A percentile compares a stretch with the other conserved stretches of the same genome.
These are phyloP conservation scores for Armadillidium nasatum DNA, from an alignment of 1,140 invertebrate genomes.

Conservation along the genomic window DNA sequence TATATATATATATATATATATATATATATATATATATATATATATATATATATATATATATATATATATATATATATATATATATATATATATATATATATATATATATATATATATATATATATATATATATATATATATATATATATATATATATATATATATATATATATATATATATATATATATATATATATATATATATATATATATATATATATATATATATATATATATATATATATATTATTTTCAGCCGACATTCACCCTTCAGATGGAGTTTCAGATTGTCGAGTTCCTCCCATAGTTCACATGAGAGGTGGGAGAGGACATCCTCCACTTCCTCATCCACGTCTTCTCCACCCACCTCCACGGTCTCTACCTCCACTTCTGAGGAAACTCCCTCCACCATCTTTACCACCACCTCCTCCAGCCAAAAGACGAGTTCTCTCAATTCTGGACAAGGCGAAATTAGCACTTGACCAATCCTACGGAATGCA, in stretches of 20 bases:
- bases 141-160: too few relatives aligned
- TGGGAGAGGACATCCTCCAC: neutral
- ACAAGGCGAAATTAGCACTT: neutral
- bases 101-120: too few relatives aligned
- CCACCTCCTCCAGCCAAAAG: neutral
- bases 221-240: too few relatives aligned
- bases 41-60: too few relatives aligned
- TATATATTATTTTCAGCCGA: neutral
- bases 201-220: too few relatives aligned
- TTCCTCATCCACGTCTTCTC: neutral
- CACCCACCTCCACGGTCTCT: neutral
- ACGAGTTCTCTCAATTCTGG: neutral
- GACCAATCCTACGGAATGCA: neutral
- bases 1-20: too few relatives aligned
- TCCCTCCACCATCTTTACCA: neutral
- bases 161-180: too few relatives aligned
- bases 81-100: too few relatives aligned
- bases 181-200: too few relatives aligned
- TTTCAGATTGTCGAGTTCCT: conserved; percentile 3
- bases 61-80: too few relatives aligned
- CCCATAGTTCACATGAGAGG: neutral
- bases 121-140: too few relatives aligned
- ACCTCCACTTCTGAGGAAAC: neutral
- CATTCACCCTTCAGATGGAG: neutral
- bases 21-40: too few relatives aligned